Evolutionary conservation across 2,888 invertebrate genomes (phyloP).

Genomic region (Drosophila ustulata): DNA sequence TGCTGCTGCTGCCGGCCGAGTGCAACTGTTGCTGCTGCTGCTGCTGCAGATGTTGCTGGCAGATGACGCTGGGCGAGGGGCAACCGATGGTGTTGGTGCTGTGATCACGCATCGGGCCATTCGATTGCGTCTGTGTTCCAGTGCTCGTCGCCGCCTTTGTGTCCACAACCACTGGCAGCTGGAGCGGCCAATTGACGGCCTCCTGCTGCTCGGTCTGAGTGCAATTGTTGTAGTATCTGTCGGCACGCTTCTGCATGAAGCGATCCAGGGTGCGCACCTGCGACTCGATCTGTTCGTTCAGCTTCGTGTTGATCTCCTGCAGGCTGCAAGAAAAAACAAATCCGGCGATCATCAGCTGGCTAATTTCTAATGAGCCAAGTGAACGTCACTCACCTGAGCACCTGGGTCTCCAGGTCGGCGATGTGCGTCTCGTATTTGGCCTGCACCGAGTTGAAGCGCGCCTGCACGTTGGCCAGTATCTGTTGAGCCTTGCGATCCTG

Average conservation of each 20-base stretch:
- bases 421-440: slow-evolving; percentile 91
- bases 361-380: neutral
- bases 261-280: slow-evolving; percentile 84
- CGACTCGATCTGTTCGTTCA: slow-evolving; percentile 86
- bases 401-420: slow-evolving; percentile 90
- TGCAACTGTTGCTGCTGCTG: slow-evolving; percentile 62
- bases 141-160: slow-evolving; percentile 48
- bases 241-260: slow-evolving; percentile 81
- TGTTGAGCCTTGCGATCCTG: slow-evolving; percentile 90
- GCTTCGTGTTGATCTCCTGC: slow-evolving; percentile 86
- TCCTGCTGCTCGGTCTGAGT: slow-evolving; percentile 83
- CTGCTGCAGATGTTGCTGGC: slow-evolving; percentile 61
- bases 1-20: slow-evolving; percentile 82
- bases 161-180: neutral
- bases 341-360: neutral
- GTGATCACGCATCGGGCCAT: slow-evolving; percentile 68
- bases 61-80: slow-evolving; percentile 63
- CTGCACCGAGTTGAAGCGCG: slow-evolving; percentile 91
- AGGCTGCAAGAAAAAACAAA: slow-evolving; percentile 67
- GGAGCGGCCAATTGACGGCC: neutral
- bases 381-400: slow-evolving; percentile 82
- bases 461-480: slow-evolving; percentile 90
- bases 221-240: slow-evolving; percentile 82
- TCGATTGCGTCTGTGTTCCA: slow-evolving; percentile 51
- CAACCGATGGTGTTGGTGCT: slow-evolving; percentile 83